phyloP scores from a whole-genome alignment of 2,797 vertebrate genomes.

The Centroberyx gerrardi region DNA sequence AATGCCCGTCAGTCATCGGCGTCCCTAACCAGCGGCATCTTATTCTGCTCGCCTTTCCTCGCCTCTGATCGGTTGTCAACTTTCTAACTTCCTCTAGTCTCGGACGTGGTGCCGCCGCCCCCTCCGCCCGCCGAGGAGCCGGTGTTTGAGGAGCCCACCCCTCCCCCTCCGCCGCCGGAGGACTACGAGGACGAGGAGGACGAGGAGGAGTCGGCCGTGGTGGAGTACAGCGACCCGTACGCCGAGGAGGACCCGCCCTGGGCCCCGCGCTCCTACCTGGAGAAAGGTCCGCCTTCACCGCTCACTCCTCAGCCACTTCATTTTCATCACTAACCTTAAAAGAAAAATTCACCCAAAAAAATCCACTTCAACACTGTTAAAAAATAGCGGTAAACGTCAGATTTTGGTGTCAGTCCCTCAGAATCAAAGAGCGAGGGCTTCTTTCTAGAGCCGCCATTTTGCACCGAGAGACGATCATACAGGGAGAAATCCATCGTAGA shows the following conservation, averaged over 20 bases:
- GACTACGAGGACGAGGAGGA: conserved; percentile 96
- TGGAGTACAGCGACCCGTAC: conserved; percentile 98
- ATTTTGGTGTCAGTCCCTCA: no score
- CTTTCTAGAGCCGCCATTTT: no score
- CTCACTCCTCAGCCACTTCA: no score
- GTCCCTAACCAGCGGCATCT: background rate
- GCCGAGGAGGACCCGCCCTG: conserved; percentile 98
- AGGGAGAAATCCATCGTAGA: no score
- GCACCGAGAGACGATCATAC: no score
- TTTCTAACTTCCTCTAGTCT: conserved; percentile 83
- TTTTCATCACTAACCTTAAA: no score
- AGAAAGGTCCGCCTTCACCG: conserved; percentile 89
- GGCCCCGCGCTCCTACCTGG: conserved; percentile 94
- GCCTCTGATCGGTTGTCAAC: conserved; percentile 14
- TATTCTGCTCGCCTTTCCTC: background rate
- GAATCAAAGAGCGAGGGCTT: no score
- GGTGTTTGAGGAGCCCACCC: conserved; percentile 93
- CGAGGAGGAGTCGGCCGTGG: conserved; percentile 98
- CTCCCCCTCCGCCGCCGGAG: conserved; percentile 93
- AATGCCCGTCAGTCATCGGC: background rate
- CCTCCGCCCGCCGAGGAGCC: conserved; percentile 92
- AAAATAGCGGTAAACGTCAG: no score
- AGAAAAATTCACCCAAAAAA: no score
- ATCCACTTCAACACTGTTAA: no score
- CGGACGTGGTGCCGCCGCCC: conserved; percentile 91